A percentile compares a stretch with the other conserved stretches of the same genome.
Conservation (phyloP, 64 coral and sea anemone species). For the Porites lutea region DNA sequence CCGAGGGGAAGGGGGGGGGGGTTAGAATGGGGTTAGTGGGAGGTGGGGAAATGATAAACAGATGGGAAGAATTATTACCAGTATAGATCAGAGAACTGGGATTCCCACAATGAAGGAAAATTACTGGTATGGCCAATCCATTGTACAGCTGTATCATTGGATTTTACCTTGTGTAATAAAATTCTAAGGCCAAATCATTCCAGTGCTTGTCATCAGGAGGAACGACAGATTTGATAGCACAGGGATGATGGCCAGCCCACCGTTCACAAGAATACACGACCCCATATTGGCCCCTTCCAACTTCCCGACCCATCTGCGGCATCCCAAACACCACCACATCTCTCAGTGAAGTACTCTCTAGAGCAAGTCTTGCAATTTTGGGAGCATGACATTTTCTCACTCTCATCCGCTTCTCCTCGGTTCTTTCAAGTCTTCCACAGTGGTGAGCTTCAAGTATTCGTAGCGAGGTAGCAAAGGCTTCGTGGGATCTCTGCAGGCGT, state of each 20-base stretch:
- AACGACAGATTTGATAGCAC: slow-evolving; percentile 98
- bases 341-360: slow-evolving; percentile 93
- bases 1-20: no score
- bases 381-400: slow-evolving; percentile 92
- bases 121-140: no score
- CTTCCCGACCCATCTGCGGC: slow-evolving; percentile 93
- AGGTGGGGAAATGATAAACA: no score
- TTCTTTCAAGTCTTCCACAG: slow-evolving; percentile 89
- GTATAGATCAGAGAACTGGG: no score
- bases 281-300: slow-evolving; percentile 97
- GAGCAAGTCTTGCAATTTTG: slow-evolving; percentile 89
- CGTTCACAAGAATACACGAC: slow-evolving; percentile 97
- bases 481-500: slow-evolving; percentile 90
- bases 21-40: no score
- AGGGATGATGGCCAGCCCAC: slow-evolving; percentile 90
- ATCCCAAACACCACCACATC: slow-evolving; percentile 98
- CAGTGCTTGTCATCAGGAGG: slow-evolving; percentile 99
- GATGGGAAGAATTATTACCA: no score
- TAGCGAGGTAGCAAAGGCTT: slow-evolving; percentile 82
- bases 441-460: slow-evolving; percentile 87
- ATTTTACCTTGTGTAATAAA: slow-evolving; percentile 90
- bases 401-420: slow-evolving; percentile 87
- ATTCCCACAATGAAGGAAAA: no score
- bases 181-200: slow-evolving; percentile 98
- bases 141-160: neutral